Percentiles rank a stretch among this genome's conserved stretches.
phyloP scores from a whole-genome alignment of 2,113 vertebrate species.

The Ailurus styani region DNA sequence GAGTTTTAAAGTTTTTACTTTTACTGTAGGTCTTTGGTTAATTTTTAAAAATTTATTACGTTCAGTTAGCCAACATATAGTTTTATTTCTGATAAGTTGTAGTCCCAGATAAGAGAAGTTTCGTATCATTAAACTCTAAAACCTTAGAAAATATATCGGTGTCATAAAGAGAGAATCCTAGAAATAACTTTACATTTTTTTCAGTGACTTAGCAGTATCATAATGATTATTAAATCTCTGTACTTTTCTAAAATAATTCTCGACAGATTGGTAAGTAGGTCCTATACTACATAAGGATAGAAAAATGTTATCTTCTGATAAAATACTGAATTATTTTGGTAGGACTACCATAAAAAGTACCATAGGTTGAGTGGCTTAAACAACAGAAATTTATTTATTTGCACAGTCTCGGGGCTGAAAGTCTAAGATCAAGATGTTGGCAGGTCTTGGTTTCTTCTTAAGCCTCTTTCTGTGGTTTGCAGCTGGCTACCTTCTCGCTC shows the following conservation, averaged over 20 bases:
- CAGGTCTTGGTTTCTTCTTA: neutral
- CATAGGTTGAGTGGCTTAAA: neutral
- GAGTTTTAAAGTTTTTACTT: too few species aligned
- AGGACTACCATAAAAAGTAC: neutral
- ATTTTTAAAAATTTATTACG: too few species aligned
- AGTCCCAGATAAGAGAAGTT: neutral
- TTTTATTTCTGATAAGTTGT: neutral
- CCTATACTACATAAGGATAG: neutral
- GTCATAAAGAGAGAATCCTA: neutral
- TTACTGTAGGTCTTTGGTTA: too few species aligned
- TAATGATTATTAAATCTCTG: neutral
- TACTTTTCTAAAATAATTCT: neutral
- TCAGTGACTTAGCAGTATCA: neutral
- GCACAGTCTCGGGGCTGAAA: neutral
- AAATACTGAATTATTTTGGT: neutral
- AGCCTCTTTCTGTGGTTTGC: neutral
- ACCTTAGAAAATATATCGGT: neutral
- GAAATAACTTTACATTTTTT: neutral
- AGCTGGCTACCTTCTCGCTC: neutral
- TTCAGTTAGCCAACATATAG: too few species aligned
- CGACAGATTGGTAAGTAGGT: neutral
- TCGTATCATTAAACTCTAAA: neutral
- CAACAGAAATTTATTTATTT: neutral
- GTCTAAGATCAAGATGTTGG: neutral
- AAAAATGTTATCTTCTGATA: neutral